Evolutionary conservation across 2,888 invertebrate species (phyloP).

Genomic region (Zaprionus bogoriensis): DNA sequence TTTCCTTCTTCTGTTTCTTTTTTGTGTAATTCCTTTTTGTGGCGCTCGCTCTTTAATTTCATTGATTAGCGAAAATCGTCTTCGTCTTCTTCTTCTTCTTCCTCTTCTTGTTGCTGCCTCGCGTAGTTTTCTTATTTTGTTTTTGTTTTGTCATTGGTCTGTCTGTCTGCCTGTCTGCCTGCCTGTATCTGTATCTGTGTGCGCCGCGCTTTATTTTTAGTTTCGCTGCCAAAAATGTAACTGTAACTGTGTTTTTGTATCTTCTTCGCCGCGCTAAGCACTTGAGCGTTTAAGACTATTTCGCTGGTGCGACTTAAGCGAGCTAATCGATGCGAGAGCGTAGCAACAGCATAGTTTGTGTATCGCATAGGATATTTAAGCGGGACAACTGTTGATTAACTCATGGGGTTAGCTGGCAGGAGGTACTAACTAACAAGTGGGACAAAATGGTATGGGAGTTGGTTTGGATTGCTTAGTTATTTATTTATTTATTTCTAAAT

Average conservation of each 20-base stretch:
- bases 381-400: conserved; percentile 8
- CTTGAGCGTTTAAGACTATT: conserved; percentile 40
- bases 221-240: conserved; percentile 52
- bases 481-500: background rate
- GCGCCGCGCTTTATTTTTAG: conserved; percentile 52
- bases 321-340: conserved; percentile 46
- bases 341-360: background rate
- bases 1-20: conserved; percentile 26
- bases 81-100: conserved; percentile 17
- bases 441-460: too few relatives aligned
- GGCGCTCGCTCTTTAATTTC: conserved; percentile 82
- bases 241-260: conserved; percentile 22
- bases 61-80: conserved; percentile 79
- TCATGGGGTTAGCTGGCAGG: background rate
- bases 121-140: conserved; percentile 48
- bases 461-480: background rate
- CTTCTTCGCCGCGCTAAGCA: conserved; percentile 26
- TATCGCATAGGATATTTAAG: background rate
- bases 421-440: too few relatives aligned
- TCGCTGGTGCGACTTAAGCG: conserved; percentile 20
- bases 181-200: conserved; percentile 34
- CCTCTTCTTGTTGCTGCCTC: conserved; percentile 31
- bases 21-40: conserved; percentile 44
- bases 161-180: conserved; percentile 22
- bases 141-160: conserved; percentile 55